Conservation (phyloP, 2,113 vertebrate species). For the Mus musculus region GRCm39 chr5:132329001-132329500, state of each 20-base stretch:
- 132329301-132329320: background rate
- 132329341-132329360: background rate
- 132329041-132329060: background rate
- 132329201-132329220: background rate
- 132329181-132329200: background rate
- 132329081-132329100: background rate
- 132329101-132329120: background rate
- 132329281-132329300: background rate
- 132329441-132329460: background rate
- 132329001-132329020: background rate
- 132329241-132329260: background rate
- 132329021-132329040: background rate
- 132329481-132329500: conserved; percentile 1
- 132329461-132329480: conserved; percentile 27
- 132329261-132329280: background rate
- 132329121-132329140: conserved; percentile 15
- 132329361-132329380: background rate
- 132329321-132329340: conserved; percentile 23
- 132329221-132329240: background rate
- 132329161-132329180: background rate
- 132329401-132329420: background rate
- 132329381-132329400: background rate
- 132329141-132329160: background rate
- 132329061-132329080: background rate
- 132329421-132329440: background rate